These are phyloP conservation scores for Drosophila cardini DNA, from an alignment of 1,140 invertebrate genomes.

Conservation along the genomic window DNA sequence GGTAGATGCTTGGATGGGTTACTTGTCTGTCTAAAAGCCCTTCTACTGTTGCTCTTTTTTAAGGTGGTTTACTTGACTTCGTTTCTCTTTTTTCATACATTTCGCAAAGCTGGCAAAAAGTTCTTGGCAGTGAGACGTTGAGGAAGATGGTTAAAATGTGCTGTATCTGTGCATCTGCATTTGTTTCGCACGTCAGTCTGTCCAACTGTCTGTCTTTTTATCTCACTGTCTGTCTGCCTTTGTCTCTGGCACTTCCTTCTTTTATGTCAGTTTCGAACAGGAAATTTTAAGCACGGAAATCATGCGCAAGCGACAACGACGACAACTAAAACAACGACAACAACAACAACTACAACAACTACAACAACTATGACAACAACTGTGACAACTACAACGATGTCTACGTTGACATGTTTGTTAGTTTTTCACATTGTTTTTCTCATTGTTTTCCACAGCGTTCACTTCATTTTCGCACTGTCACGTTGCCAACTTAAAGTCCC, in stretches of 20 bases:
- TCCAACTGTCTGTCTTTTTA: conserved; percentile 9
- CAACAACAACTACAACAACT: conserved; percentile 35
- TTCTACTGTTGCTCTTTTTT: background rate
- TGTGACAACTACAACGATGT: conserved; percentile 27
- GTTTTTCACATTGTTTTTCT: conserved; percentile 43
- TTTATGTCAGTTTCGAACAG: conserved; percentile 75
- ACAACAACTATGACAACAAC: conserved; percentile 28
- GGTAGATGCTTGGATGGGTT: conserved; percentile 1
- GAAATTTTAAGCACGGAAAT: conserved; percentile 78
- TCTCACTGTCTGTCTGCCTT: conserved; percentile 20
- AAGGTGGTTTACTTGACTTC: conserved; percentile 6
- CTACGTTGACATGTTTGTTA: conserved; percentile 47
- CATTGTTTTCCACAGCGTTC: conserved; percentile 16
- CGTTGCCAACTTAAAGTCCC: conserved; percentile 33
- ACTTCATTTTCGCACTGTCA: conserved; percentile 41
- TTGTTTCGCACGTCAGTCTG: conserved; percentile 53
- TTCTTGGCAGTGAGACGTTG: background rate
- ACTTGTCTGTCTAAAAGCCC: conserved; percentile 11
- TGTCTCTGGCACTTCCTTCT: conserved; percentile 47
- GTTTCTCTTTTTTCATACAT: background rate
- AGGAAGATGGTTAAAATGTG: background rate
- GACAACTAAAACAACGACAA: conserved; percentile 18
- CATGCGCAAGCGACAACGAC: conserved; percentile 64
- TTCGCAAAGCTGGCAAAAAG: conserved; percentile 1
- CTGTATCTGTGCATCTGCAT: conserved; percentile 32